phyloP scores from a whole-genome alignment of 53 echinoderm and acorn worm species.

The Paelopatides confundens region DNA sequence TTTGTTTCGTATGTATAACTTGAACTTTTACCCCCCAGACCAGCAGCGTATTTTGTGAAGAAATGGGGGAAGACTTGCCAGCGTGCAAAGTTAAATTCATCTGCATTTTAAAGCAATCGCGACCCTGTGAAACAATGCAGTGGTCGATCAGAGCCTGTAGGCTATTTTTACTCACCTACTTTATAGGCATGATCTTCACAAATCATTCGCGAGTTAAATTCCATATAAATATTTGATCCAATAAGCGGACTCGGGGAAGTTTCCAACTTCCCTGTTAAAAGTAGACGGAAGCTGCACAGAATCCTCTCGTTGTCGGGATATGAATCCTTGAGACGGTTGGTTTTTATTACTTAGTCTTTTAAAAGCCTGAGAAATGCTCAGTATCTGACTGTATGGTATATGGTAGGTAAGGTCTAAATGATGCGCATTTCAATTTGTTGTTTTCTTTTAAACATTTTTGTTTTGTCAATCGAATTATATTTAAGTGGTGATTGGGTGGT shows the following conservation, averaged over 20 bases:
- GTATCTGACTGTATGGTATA: neutral
- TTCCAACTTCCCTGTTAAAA: neutral
- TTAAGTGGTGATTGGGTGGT: neutral
- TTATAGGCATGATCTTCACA: neutral
- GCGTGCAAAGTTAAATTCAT: constrained; percentile 16
- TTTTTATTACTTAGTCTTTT: neutral
- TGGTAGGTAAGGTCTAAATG: neutral
- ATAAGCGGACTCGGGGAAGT: neutral
- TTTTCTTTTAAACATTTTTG: neutral
- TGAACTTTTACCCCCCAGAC: constrained; percentile 39
- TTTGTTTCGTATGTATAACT: constrained; percentile 13
- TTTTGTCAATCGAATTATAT: neutral
- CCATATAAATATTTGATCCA: neutral
- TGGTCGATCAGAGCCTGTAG: constrained; percentile 22
- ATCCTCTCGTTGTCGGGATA: neutral
- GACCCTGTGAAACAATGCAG: constrained; percentile 78
- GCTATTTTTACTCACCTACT: constrained; percentile 18
- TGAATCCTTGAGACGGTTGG: neutral
- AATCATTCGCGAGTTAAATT: constrained; percentile 45
- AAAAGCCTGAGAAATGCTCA: neutral
- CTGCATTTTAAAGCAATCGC: neutral
- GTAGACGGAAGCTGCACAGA: neutral
- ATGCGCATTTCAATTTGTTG: neutral
- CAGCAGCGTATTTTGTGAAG: constrained; percentile 30
- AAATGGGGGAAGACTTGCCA: constrained; percentile 25